Base-by-base conservation (phyloP, 2,888 invertebrate species). In the Andrena fulva region DNA sequence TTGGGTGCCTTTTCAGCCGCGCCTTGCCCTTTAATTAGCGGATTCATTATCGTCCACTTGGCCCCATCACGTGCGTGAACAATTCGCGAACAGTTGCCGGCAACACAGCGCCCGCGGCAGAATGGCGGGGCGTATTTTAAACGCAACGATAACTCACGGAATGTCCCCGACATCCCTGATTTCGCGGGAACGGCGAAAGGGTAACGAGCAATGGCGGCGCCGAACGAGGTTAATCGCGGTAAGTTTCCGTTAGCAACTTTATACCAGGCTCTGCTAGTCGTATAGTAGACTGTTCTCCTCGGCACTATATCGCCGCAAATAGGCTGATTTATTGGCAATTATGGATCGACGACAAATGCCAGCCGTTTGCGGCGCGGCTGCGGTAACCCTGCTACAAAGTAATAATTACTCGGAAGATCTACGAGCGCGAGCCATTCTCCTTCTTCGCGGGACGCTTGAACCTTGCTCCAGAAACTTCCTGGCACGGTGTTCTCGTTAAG, bases 251-350 rank as follows among this genome's bases (percentile, higher is more conserved):
- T 42, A 73, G 68, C 81, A 82, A 80, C 76, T 80, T 82, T 77
- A 82, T 71, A 62, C 82, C 73, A 52, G 56, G 10, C 70, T 74
- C 71, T 77, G 73, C 68, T 73, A 70, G 64, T 68, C 63, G 68
- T 20, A 54, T 27, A 80, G 76, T 72, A 76, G 81, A 54, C 80
- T 82, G 80, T 82, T 80, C 56, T 12, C 71, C 76, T 59, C 67
- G 33, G 27, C 20, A 50, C 82, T 71, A 76, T 80, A 82, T 76
- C 82, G 82, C 80, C 76, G 82, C 80, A 71, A 82, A 82, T 82
- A 67, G 71, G 71, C 76, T 82, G 77, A 82, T 82, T 82, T 82
- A 82, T 82, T 56, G 82, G 82, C 82, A 82, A 82, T 82, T 82
- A 82, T 81, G 72, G 81, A 82, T 76, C 71, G 81, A 72, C 82